Conservation (phyloP, 64 coral and sea anemone species). For the Stylophora pistillata region DNA sequence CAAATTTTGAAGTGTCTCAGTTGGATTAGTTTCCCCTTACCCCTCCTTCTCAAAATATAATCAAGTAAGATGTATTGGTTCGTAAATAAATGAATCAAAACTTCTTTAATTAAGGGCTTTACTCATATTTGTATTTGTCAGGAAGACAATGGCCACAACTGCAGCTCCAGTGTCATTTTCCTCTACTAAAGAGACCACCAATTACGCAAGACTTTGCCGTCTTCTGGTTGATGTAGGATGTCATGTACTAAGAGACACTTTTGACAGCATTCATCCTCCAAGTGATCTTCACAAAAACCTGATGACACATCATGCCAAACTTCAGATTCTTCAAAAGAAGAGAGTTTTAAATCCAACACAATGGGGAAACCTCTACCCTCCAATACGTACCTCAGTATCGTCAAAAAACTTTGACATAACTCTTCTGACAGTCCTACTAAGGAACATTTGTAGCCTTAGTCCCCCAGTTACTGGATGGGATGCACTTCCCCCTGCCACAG, state of each 20-base stretch:
- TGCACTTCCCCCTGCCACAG: constrained; percentile 16
- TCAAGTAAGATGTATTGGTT: too few species aligned
- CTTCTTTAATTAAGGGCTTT: too few species aligned
- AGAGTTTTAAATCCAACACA: background rate
- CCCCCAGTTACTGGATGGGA: constrained; percentile 12
- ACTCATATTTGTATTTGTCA: background rate
- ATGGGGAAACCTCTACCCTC: background rate
- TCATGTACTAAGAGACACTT: background rate
- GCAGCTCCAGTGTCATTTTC: background rate
- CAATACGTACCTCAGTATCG: background rate
- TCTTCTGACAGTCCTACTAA: background rate
- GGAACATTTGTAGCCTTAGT: background rate
- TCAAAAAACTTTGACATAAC: constrained; percentile 9
- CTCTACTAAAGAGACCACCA: background rate
- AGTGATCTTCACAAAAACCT: background rate
- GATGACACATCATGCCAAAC: background rate
- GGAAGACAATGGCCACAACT: background rate
- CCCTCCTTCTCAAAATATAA: too few species aligned
- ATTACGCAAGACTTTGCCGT: constrained; percentile 11
- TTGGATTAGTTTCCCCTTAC: too few species aligned
- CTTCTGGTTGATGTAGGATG: constrained; percentile 11
- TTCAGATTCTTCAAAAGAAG: background rate
- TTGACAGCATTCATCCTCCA: background rate
- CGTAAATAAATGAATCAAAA: too few species aligned
- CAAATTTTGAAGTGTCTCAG: too few species aligned